Conservation (phyloP, 2,113 vertebrate species). For the Leptobrachium leishanense region DNA sequence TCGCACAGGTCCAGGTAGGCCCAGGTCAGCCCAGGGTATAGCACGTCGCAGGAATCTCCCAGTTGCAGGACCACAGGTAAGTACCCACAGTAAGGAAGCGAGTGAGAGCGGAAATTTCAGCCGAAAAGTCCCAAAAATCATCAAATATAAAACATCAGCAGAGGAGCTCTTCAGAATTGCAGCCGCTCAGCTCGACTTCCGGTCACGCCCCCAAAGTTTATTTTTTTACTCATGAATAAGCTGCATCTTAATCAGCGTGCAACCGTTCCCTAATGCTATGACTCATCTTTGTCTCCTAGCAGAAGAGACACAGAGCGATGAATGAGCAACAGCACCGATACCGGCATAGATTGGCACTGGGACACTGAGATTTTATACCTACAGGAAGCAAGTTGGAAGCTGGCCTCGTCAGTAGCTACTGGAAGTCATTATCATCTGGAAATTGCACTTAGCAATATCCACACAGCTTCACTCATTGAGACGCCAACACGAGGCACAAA, state of each 20-base stretch:
- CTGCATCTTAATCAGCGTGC: conserved; percentile 42
- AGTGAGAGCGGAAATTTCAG: no score
- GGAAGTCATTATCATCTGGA: conserved; percentile 36
- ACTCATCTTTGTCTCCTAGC: conserved; percentile 46
- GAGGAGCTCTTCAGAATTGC: no score
- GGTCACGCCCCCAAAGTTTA: no score
- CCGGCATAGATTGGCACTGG: conserved; percentile 35
- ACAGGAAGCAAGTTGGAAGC: conserved; percentile 41
- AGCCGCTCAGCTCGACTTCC: no score
- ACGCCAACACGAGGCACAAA: no score
- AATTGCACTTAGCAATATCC: conserved; percentile 9
- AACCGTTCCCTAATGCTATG: conserved; percentile 37
- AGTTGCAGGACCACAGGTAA: no score
- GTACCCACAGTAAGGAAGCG: no score
- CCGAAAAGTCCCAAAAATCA: no score
- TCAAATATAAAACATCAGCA: no score
- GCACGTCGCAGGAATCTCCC: no score
- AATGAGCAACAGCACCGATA: conserved; percentile 26
- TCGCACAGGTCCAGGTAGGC: no score
- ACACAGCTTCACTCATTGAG: neutral
- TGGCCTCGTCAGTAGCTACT: conserved; percentile 43
- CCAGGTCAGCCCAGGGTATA: no score
- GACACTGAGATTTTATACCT: conserved; percentile 37
- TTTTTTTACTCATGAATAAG: conserved; percentile 4
- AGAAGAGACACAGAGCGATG: conserved; percentile 15